Base-by-base conservation (phyloP, 92 coral and sea anemone genomes). In the Epizoanthus fatuus region DNA sequence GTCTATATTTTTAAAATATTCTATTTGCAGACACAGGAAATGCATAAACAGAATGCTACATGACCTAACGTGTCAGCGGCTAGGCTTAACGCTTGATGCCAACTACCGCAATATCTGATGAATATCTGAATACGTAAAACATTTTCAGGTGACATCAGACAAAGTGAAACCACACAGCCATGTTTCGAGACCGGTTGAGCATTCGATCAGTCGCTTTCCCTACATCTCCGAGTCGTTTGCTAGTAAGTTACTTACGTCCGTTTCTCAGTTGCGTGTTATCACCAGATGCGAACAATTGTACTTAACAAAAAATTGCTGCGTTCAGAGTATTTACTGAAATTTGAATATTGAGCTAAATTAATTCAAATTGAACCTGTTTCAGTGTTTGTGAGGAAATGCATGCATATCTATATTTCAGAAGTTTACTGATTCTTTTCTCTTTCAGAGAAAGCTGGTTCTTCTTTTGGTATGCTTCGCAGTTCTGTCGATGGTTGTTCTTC, bases 391-490 rank as follows among this genome's bases (percentile, higher is more conserved):
- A 58, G 19, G 63, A 58, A 58, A 16, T 58, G 25, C 63, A 58
- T 58, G 63, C 7, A 7, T 58, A 58, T 16, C 19, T 19, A 58
- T 58, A 58, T 58, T n/a, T 19, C 7, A 58, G 5, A 16, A 16
- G 25, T 19, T 58, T n/a, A 58, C 25, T 32, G 5, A 47, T 32
- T 4, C 17, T 51, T 79, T 57, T 74, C 64, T 42, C 22, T 62
- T 69, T 15, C 94, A 93, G 96, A 93, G 90, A 80, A 88, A 76
- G 69, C 29, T 76, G 22, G 81, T 93, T 44, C 22, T 89, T 62
- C 51, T 84, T 37, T 74, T 93, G 58, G 14, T 86, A 47, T 90
- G 94, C 59, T 79, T 93, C 44, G 79, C 81, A 4, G 84, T 80
- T 64, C 53, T 79, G 40, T 90, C 89, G 16, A 39, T 86, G 22